Conservation (phyloP, 2,888 invertebrate genomes). For the Mimas tiliae region DNA sequence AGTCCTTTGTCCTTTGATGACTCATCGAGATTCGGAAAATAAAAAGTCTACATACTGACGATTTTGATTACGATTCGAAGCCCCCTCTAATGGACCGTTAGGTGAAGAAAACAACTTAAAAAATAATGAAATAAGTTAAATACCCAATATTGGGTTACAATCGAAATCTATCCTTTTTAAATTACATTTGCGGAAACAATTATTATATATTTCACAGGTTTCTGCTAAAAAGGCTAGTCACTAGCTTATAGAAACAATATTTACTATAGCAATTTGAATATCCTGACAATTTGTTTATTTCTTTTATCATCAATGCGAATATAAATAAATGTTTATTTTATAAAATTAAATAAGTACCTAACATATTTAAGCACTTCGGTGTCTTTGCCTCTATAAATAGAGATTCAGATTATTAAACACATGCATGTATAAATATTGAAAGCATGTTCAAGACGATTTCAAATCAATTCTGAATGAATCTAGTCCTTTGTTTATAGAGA, state of each 20-base stretch:
- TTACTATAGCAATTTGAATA: too few species aligned
- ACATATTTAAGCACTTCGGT: background rate
- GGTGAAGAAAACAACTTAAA: too few species aligned
- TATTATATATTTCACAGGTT: background rate
- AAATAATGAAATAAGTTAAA: too few species aligned
- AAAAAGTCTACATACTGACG: background rate
- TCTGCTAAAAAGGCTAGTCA: too few species aligned
- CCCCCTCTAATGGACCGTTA: too few species aligned
- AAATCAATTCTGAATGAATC: constrained; percentile 34
- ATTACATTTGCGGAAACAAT: background rate
- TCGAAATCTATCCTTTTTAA: background rate
- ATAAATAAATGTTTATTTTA: background rate
- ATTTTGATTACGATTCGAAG: too few species aligned
- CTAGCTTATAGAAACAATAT: too few species aligned
- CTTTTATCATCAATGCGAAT: background rate
- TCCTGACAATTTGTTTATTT: background rate
- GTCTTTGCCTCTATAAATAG: background rate
- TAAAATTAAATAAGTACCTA: background rate
- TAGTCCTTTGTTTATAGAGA: constrained; percentile 22
- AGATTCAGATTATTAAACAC: constrained; percentile 4
- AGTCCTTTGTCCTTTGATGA: constrained; percentile 20
- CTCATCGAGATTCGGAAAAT: background rate
- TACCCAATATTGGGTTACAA: too few species aligned
- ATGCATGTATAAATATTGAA: constrained; percentile 14
- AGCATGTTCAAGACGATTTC: constrained; percentile 34